These are phyloP conservation scores for Cosmia trapezina DNA, from an alignment of 2,888 invertebrate genomes.

Conservation along the genomic window DNA sequence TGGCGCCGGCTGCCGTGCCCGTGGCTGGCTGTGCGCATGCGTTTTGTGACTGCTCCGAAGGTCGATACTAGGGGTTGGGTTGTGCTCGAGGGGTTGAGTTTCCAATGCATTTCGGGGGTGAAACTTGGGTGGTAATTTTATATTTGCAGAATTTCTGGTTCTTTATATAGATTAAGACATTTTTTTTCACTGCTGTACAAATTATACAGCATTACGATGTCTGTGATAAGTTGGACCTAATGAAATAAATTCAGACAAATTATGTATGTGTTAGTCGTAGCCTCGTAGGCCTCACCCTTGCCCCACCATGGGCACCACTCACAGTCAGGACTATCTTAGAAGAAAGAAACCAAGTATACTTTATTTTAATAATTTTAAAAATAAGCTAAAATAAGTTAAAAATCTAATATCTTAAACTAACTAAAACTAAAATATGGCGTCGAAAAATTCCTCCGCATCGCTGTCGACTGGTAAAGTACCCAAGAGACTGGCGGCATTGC, in stretches of 20 bases:
- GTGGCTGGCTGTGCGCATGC: conserved; percentile 79
- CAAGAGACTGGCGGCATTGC: too few species aligned
- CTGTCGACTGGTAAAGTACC: too few species aligned
- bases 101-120: conserved; percentile 21
- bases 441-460: too few species aligned
- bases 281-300: too few species aligned
- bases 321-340: too few species aligned
- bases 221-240: not conserved
- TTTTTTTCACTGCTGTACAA: not conserved
- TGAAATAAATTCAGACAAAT: not conserved
- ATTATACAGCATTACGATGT: not conserved
- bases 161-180: not conserved
- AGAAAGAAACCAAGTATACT: too few species aligned
- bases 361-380: too few species aligned
- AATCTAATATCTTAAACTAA: too few species aligned
- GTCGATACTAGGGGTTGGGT: conserved; percentile 69
- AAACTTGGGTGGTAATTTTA: not conserved
- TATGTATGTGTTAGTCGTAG: not conserved
- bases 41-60: conserved; percentile 77
- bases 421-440: too few species aligned
- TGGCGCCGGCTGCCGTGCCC: conserved; percentile 73
- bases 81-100: conserved; percentile 21
- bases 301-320: not conserved
- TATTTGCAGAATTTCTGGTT: not conserved
- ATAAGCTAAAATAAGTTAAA: too few species aligned